phyloP scores from a whole-genome alignment of 2,888 invertebrate species.

The Cyclophora albipunctata region DNA sequence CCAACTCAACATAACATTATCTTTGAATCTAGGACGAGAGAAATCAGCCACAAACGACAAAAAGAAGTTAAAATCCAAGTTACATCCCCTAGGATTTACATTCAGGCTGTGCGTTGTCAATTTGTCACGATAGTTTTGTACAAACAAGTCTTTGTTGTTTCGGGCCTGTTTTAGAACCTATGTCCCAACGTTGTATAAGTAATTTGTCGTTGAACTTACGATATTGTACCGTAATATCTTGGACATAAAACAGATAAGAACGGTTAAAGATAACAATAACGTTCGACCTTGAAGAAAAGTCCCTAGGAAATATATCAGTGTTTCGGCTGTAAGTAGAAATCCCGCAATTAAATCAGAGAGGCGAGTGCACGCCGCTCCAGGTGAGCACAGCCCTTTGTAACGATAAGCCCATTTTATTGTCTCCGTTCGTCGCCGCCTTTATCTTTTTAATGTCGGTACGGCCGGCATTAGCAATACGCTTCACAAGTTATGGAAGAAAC shows the following conservation, averaged over 20 bases:
- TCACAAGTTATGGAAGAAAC: constrained; percentile 42
- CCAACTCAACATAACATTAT: too few species aligned
- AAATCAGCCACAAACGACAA: too few species aligned
- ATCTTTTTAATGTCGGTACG: constrained; percentile 55
- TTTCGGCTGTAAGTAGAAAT: constrained; percentile 18
- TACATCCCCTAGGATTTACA: too few species aligned
- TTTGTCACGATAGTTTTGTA: too few species aligned
- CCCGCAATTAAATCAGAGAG: constrained; percentile 32
- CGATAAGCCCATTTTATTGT: constrained; percentile 63
- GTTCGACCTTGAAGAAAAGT: background rate
- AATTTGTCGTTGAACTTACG: too few species aligned
- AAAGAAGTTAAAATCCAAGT: too few species aligned
- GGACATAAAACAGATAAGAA: background rate
- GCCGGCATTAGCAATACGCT: constrained; percentile 55
- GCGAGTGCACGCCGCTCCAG: constrained; percentile 26
- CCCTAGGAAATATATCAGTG: constrained; percentile 6
- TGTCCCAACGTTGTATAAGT: too few species aligned
- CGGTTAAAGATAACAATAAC: background rate
- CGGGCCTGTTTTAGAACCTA: too few species aligned
- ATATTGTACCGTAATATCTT: too few species aligned
- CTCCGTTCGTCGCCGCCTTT: constrained; percentile 46
- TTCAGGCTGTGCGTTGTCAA: too few species aligned
- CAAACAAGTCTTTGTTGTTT: too few species aligned
- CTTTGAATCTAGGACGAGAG: too few species aligned
- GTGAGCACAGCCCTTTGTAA: constrained; percentile 38